Percentiles rank a stretch among this genome's conserved stretches.
Evolutionary conservation across 2,888 invertebrate species (phyloP).

Genomic region (Patella caerulea): DNA sequence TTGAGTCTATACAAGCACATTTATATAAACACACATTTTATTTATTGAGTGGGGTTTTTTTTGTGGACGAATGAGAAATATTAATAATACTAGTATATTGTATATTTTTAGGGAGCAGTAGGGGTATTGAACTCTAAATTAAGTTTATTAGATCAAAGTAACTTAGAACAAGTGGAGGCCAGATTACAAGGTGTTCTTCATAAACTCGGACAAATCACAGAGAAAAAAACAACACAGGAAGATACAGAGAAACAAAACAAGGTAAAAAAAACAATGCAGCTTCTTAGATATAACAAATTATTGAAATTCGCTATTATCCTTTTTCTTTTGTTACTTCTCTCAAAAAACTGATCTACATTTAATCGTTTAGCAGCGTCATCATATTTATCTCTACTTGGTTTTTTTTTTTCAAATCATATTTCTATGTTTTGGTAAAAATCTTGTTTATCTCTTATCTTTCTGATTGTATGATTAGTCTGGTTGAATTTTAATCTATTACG

Average conservation of each 20-base stretch:
- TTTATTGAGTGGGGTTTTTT: constrained; percentile 37
- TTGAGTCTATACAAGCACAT: not conserved
- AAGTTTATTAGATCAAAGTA: constrained; percentile 84
- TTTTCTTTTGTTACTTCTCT: no score
- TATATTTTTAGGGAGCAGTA: constrained; percentile 78
- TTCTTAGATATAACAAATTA: no score
- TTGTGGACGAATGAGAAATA: not conserved
- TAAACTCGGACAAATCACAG: constrained; percentile 81
- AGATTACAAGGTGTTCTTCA: constrained; percentile 82
- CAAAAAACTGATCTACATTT: no score
- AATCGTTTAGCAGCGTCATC: no score
- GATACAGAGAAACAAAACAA: constrained; percentile 72
- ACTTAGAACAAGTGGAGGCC: constrained; percentile 88
- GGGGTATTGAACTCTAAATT: constrained; percentile 85
- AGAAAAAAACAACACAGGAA: constrained; percentile 76
- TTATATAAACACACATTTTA: not conserved
- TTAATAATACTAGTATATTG: no score
- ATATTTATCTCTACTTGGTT: no score
- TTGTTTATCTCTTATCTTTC: no score
- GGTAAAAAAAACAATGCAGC: constrained; percentile 57
- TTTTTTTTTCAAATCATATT: no score
- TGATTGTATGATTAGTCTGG: no score
- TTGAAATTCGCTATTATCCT: no score
- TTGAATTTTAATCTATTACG: no score
- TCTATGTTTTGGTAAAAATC: no score